Evolutionary conservation across 1,140 invertebrate species (phyloP), one percentile per base, ranked within the genome.

Genomic region (Drosophila kurseongensis): DNA sequence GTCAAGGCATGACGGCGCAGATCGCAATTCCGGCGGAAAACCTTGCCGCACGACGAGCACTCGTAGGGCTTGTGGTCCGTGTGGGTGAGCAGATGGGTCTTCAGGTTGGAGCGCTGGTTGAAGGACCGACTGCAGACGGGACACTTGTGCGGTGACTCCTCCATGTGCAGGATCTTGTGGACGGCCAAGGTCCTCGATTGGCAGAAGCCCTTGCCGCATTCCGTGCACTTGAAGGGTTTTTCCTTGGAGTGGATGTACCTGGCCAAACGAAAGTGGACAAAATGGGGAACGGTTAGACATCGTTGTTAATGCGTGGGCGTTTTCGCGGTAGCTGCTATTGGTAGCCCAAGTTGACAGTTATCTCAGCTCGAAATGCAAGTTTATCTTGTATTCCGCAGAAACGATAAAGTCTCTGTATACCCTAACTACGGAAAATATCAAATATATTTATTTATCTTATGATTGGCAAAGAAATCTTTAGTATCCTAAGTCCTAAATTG

Each of bases 191-290:
- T 99, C 40, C 98, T 94, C 14, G 97, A 97, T 90, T 99, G 98
- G 91, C 98, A 99, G 93, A 99, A 99, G 12, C 98, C 98, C 93
- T 99, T 99, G 52, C 97, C 97, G 91, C 98, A 99, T 93, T 98
- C 97, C 14, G 95, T 95, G 92, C 98, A 99, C 93, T 98, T 98
- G 94, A 98, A 99, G 0, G 98, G 98, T 91, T 99, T 99, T 93
- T 99, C 98, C 93, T 98, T 99, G 32, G 97, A 97, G 93, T 99
- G 98, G 74, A 98, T 99, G 92, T 98, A 99, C 94, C 98, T 99
- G 94, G 74, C 23, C 0, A 6, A 6, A 12, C 1, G 3, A 1
- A 92, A 10, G 62, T 8, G 32, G 16, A 47, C 36, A 5, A n/a
- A 32, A 8, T 32, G 40, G 92, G 60, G 91, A 91, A 91, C 67